phyloP scores from a whole-genome alignment of 2,888 invertebrate genomes.

The Silvanus unidentatus region DNA sequence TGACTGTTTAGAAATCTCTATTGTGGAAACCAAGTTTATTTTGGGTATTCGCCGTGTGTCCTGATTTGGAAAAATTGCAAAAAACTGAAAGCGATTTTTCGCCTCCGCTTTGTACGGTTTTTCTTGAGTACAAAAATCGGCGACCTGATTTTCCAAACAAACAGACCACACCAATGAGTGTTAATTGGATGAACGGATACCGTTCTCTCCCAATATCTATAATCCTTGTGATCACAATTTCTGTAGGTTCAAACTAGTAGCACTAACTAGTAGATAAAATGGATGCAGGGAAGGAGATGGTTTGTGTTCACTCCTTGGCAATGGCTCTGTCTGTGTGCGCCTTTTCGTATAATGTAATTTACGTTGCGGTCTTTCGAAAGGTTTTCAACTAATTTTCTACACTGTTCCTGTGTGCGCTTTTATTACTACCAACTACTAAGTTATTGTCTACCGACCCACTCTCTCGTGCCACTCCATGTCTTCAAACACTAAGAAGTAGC shows the following conservation, averaged over 20 bases:
- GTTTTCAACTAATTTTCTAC: constrained; percentile 10
- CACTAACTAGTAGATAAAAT: not conserved
- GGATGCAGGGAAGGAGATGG: not conserved
- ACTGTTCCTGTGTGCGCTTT: not conserved
- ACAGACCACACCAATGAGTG: constrained; percentile 7
- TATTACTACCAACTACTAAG: not conserved
- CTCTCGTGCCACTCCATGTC: too few relatives aligned
- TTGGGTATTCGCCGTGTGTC: too few relatives aligned
- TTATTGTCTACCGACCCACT: too few relatives aligned
- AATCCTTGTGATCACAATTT: constrained; percentile 13
- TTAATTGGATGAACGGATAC: constrained; percentile 17
- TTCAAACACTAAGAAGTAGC: too few relatives aligned
- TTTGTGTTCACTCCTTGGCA: not conserved
- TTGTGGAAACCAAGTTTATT: too few relatives aligned
- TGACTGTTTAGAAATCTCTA: too few relatives aligned
- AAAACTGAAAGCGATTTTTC: too few relatives aligned
- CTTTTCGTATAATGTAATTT: constrained; percentile 12
- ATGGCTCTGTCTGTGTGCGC: too few relatives aligned
- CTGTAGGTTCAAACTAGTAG: constrained; percentile 11
- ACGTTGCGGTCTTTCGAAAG: constrained; percentile 9
- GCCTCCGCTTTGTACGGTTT: too few relatives aligned
- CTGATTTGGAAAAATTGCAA: too few relatives aligned
- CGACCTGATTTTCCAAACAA: constrained; percentile 13
- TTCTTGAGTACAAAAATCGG: too few relatives aligned
- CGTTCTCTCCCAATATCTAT: constrained; percentile 15